Percentiles rank a stretch among this genome's conserved stretches.
Evolutionary conservation across 2,888 invertebrate genomes (phyloP).

Genomic region (Sminthurinus aureus): DNA sequence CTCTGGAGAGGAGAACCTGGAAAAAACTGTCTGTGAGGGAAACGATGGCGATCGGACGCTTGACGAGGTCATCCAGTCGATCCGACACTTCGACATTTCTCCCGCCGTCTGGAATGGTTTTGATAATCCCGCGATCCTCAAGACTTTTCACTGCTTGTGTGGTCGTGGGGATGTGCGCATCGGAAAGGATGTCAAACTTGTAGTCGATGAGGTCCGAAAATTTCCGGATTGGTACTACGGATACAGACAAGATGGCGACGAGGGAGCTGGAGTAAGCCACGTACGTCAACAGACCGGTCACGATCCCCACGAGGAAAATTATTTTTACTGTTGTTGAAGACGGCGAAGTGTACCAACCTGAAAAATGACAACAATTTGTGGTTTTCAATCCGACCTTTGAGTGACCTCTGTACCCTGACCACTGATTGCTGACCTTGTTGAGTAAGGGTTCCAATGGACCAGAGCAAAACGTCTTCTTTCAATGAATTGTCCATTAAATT

Average conservation of each 20-base stretch:
- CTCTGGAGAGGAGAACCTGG: constrained; percentile 30
- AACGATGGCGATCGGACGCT: constrained; percentile 41
- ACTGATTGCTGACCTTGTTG: constrained; percentile 44
- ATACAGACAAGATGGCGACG: constrained; percentile 51
- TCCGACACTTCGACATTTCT: constrained; percentile 8
- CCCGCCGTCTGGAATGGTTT: neutral
- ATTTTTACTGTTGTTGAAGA: constrained; percentile 50
- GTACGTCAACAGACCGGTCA: constrained; percentile 49
- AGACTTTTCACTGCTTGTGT: constrained; percentile 39
- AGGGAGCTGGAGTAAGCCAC: constrained; percentile 53
- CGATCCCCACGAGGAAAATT: constrained; percentile 51
- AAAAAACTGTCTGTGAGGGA: constrained; percentile 49
- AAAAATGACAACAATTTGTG: neutral
- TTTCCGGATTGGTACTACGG: constrained; percentile 47
- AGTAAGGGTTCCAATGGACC: constrained; percentile 53
- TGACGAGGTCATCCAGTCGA: neutral
- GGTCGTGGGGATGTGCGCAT: constrained; percentile 48
- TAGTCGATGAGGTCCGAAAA: constrained; percentile 45
- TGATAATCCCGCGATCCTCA: neutral
- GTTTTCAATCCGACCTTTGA: neutral
- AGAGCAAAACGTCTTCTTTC: constrained; percentile 44
- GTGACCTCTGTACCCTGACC: neutral
- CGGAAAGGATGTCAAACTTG: constrained; percentile 47
- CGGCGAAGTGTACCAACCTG: constrained; percentile 53
- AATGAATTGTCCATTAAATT: neutral